Evolutionary conservation across 1,140 invertebrate genomes (phyloP), one percentile per base, ranked within the genome.

Genomic region (Melitaea cinxia): DNA sequence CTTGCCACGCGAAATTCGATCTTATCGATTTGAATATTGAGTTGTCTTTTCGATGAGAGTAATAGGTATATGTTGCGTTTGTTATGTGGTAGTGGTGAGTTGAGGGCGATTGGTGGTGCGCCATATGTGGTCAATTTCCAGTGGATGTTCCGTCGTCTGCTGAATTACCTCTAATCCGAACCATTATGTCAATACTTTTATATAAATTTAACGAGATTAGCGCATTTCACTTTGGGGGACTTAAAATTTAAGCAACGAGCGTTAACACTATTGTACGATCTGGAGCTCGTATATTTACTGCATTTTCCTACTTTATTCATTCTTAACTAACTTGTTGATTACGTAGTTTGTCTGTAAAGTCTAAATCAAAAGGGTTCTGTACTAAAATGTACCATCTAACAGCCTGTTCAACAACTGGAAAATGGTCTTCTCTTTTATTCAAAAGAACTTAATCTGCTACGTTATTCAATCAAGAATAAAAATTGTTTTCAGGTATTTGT

Each of bases 111-210:
- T 63, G 28, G 61, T 55, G 55, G 50, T 49, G 65, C 71, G 77
- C 78, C 78, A 88, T 88, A 86, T 88, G 85, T 75, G 83, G 75
- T 78, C 83, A 86, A 88, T 88, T 83, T 79, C 78, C 70, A 68
- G 56, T 71, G 63, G 62, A 54, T 69, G 73, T 65, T 50, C 72
- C 72, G 65, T 71, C 75, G 77, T 79, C 77, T 75, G 75, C 68
- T 42, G 77, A 76, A 81, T 85, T 85, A 81, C 73, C 71, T 65
- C 71, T 88, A 88, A 88, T 86, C 81, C 82, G 42, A 65, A 58
- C 76, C 77, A 76, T 81, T 78, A 83, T 82, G 82, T 75, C 80
- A 80, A 80, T 77, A 83, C 78, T 83, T 82, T 79, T 75, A 76
- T 80, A 83, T 81, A 87, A 73, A 77, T 79, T 85, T 77, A 75